Evolutionary conservation across 2,113 vertebrate species (phyloP).

Genomic region (Corvus hawaiiensis): DNA sequence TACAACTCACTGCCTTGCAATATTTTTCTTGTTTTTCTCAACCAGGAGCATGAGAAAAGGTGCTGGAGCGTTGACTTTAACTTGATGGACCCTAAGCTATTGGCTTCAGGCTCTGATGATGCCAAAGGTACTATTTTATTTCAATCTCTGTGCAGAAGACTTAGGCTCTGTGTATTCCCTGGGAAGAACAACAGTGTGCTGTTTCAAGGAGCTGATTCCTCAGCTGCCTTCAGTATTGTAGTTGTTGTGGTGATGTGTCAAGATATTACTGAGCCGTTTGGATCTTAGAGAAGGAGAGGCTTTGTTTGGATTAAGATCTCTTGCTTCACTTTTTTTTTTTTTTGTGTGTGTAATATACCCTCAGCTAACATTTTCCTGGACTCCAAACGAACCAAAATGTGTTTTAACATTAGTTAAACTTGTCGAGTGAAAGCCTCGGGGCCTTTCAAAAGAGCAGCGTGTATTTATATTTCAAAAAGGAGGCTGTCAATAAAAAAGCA

Average conservation of each 20-base stretch:
- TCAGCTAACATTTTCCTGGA: not conserved
- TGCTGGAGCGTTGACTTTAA: conserved; percentile 99
- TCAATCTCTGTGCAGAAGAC: not conserved
- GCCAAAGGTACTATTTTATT: conserved; percentile 87
- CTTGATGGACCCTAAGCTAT: conserved; percentile 97
- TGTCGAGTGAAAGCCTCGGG: not conserved
- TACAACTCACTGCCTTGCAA: not conserved
- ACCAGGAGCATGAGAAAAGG: conserved; percentile 96
- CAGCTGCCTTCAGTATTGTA: not conserved
- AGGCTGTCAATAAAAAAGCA: not conserved
- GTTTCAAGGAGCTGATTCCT: not conserved
- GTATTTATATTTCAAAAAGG: not conserved
- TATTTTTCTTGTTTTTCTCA: conserved; percentile 36
- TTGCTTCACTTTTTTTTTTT: not conserved
- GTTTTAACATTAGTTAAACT: not conserved
- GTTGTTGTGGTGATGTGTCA: not conserved
- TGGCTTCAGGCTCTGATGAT: conserved; percentile 98
- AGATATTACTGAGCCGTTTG: not conserved
- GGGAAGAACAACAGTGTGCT: not conserved
- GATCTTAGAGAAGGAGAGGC: not conserved
- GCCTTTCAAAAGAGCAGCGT: not conserved
- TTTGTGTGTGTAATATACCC: not conserved
- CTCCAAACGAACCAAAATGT: not conserved
- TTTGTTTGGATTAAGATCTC: conserved; percentile 12
- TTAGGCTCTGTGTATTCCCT: not conserved